These are phyloP conservation scores for Podabrus alpinus DNA, from an alignment of 2,888 invertebrate genomes.

Conservation along the genomic window DNA sequence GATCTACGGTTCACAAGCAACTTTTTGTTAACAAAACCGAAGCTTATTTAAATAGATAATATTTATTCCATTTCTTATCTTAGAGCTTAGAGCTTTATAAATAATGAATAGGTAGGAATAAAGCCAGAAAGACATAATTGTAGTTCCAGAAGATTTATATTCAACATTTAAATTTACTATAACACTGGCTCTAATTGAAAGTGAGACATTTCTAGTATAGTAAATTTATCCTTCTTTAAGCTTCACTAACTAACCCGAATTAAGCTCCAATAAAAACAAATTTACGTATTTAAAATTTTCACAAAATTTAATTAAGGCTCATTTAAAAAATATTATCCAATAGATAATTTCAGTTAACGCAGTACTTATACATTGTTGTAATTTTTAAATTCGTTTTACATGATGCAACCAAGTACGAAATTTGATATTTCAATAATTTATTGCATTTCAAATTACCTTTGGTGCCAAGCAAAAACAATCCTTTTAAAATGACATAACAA, in stretches of 20 bases:
- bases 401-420: not conserved
- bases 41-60: not conserved
- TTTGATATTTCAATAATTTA: not conserved
- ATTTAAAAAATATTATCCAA: not conserved
- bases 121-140: slow-evolving; percentile 6
- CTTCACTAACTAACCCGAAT: slow-evolving; percentile 12
- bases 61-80: not conserved
- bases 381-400: not conserved
- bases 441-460: not conserved
- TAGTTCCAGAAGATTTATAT: slow-evolving; percentile 9
- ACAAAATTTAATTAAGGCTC: not conserved
- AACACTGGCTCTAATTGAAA: slow-evolving; percentile 30
- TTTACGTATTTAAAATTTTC: not conserved
- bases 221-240: slow-evolving; percentile 17
- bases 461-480: not conserved
- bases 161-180: slow-evolving; percentile 18
- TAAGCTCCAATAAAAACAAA: not conserved
- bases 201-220: slow-evolving; percentile 18
- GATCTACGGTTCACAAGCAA: not conserved
- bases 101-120: slow-evolving; percentile 6
- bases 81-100: slow-evolving; percentile 3
- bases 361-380: not conserved
- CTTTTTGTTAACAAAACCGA: not conserved
- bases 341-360: not conserved
- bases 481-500: not conserved